Conservation (phyloP, 35 echinoderm and acorn worm species). For the Acanthaster planci region DNA sequence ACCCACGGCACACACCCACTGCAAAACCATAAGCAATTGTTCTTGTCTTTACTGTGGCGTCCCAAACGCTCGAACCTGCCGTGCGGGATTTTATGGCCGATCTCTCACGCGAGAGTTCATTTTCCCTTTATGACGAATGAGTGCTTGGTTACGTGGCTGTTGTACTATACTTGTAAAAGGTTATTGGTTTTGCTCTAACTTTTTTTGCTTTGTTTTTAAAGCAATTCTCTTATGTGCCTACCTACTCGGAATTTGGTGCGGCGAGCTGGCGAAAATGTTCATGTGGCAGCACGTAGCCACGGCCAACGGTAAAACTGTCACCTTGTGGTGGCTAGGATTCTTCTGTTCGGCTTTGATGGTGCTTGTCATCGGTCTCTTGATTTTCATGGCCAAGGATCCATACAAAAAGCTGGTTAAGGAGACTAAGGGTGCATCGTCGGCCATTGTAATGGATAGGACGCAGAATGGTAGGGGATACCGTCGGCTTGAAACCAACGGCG, state of each 20-base stretch:
- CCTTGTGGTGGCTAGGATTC: constrained; percentile 39
- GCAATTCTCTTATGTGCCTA: constrained; percentile 23
- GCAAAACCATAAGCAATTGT: no score
- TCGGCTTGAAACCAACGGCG: background rate
- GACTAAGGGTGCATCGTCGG: background rate
- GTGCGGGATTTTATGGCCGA: no score
- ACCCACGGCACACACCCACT: no score
- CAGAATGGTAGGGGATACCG: background rate
- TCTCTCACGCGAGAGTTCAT: no score
- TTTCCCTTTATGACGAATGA: no score
- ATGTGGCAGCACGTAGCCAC: constrained; percentile 39
- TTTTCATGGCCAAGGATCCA: constrained; percentile 37
- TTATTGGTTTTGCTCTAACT: no score
- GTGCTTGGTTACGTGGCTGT: no score
- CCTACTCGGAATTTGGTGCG: constrained; percentile 20
- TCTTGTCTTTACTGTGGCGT: no score
- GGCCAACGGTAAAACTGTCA: background rate
- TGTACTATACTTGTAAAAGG: no score
- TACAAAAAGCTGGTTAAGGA: constrained; percentile 13
- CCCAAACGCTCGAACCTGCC: no score
- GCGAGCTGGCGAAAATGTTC: constrained; percentile 11
- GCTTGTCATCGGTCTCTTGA: constrained; percentile 19
- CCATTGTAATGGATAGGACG: background rate
- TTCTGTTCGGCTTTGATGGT: constrained; percentile 19
- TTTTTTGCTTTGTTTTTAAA: background rate